Percentiles rank a stretch among this genome's conserved stretches.
phyloP scores from a whole-genome alignment of 2,888 invertebrate genomes.

The Thalpophila matura region DNA sequence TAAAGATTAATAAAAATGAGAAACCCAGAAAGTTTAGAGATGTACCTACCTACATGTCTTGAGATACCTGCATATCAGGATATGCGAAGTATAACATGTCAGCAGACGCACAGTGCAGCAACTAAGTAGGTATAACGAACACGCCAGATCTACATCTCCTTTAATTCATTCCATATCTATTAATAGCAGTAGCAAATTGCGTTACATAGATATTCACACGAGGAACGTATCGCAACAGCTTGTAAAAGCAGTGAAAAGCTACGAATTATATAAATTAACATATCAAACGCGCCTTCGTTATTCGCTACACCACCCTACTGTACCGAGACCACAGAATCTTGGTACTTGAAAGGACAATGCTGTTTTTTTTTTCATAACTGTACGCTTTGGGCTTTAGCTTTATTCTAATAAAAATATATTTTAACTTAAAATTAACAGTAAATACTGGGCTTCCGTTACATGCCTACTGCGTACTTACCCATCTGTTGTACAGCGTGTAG shows the following conservation, averaged over 20 bases:
- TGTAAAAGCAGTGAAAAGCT: constrained; percentile 83
- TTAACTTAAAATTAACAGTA: background rate
- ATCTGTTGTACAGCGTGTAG: background rate
- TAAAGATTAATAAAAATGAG: background rate
- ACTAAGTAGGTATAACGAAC: background rate
- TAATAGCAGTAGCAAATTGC: constrained; percentile 53
- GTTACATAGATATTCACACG: constrained; percentile 62
- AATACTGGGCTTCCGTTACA: background rate
- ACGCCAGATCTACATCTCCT: constrained; percentile 6
- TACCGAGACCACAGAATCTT: constrained; percentile 61
- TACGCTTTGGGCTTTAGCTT: background rate
- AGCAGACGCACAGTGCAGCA: too few species aligned
- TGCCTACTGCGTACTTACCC: too few species aligned
- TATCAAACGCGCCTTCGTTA: constrained; percentile 86
- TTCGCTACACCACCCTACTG: constrained; percentile 76
- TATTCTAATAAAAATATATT: background rate
- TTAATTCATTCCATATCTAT: constrained; percentile 37
- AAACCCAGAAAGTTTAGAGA: background rate
- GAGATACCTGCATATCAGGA: too few species aligned
- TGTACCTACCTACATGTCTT: too few species aligned
- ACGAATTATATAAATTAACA: constrained; percentile 86
- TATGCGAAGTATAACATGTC: too few species aligned
- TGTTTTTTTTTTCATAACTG: constrained; percentile 9
- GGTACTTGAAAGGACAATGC: constrained; percentile 59
- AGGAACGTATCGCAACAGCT: constrained; percentile 69